phyloP scores from a whole-genome alignment of 2,888 invertebrate species.

The Eupithecia tripunctaria region DNA sequence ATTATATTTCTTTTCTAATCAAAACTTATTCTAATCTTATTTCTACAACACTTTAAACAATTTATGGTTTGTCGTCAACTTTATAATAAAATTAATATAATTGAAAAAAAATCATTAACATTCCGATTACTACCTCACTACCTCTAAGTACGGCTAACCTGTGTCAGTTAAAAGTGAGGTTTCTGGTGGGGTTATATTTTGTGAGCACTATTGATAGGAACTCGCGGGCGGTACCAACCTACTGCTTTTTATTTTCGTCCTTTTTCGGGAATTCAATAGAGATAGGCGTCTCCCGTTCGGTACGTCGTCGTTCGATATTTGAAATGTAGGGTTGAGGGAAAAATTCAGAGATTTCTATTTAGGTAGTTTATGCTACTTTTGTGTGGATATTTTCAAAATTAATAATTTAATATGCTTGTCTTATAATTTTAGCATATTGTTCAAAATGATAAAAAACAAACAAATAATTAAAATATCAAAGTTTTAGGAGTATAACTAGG shows the following conservation, averaged over 20 bases:
- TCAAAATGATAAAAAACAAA: no score
- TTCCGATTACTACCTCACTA: no score
- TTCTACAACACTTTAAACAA: no score
- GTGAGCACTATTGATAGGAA: slow-evolving; percentile 68
- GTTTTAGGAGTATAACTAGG: neutral
- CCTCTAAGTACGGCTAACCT: no score
- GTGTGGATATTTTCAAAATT: neutral
- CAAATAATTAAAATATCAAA: neutral
- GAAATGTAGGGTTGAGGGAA: slow-evolving; percentile 67
- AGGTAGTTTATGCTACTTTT: neutral
- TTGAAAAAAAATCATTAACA: neutral
- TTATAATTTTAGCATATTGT: neutral
- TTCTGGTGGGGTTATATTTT: slow-evolving; percentile 2
- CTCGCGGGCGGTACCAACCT: slow-evolving; percentile 51
- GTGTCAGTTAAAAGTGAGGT: neutral
- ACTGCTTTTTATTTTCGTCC: slow-evolving; percentile 73
- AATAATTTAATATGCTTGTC: neutral
- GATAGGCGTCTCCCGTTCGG: slow-evolving; percentile 77
- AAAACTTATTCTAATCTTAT: no score
- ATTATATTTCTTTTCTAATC: no score
- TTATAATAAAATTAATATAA: neutral
- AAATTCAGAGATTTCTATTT: slow-evolving; percentile 15
- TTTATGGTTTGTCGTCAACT: no score
- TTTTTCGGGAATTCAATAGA: slow-evolving; percentile 83
- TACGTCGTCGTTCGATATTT: slow-evolving; percentile 72